Evolutionary conservation across 2,888 invertebrate species (phyloP).

Genomic region (Atrina japonica): DNA sequence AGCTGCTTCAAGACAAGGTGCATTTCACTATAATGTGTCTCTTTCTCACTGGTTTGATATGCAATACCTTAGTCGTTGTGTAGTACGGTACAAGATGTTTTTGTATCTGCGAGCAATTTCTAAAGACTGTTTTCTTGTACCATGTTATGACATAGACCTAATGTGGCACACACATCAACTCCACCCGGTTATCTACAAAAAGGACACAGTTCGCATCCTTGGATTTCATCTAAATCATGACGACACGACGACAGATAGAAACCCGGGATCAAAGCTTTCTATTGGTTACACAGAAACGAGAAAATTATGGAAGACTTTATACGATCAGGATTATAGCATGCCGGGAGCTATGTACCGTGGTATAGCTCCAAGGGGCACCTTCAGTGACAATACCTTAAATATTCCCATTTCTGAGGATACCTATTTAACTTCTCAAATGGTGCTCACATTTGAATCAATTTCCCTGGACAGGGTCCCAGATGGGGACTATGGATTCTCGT

Average conservation of each 20-base stretch:
- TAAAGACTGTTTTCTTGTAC: constrained; percentile 81
- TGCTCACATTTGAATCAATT: constrained; percentile 20
- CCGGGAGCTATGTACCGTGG: constrained; percentile 82
- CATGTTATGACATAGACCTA: constrained; percentile 82
- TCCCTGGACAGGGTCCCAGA: constrained; percentile 34
- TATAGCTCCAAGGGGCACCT: constrained; percentile 69
- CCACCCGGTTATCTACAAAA: constrained; percentile 72
- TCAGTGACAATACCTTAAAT: no score
- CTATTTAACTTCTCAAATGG: no score
- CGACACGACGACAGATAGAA: constrained; percentile 81
- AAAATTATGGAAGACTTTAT: constrained; percentile 79
- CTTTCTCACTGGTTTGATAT: constrained; percentile 81
- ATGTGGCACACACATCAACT: constrained; percentile 82
- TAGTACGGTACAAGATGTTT: constrained; percentile 80
- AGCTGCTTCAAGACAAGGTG: constrained; percentile 80
- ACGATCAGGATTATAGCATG: constrained; percentile 79
- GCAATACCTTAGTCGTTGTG: constrained; percentile 79
- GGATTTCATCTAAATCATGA: constrained; percentile 81
- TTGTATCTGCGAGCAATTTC: constrained; percentile 80
- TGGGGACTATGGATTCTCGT: constrained; percentile 23
- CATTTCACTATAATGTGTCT: constrained; percentile 82
- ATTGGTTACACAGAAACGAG: constrained; percentile 80
- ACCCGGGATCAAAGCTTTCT: constrained; percentile 79
- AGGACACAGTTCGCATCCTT: constrained; percentile 69
- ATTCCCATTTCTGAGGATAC: no score